Percentiles rank a stretch among this genome's conserved stretches.
Evolutionary conservation across 2,797 vertebrate genomes (phyloP).

Genomic region (Sebastes variabilis): DNA sequence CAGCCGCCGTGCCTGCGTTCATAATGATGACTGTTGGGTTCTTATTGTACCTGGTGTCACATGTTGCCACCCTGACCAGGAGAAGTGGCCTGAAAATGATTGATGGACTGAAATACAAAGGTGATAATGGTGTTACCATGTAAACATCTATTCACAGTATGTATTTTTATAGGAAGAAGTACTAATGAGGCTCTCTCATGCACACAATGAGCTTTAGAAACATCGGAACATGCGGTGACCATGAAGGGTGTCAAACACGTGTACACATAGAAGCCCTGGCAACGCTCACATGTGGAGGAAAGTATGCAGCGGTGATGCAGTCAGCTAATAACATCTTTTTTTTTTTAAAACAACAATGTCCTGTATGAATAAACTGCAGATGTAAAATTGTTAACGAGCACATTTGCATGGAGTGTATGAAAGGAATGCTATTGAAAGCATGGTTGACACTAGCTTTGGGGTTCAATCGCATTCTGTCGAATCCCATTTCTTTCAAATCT

Average conservation of each 20-base stretch:
- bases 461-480: too few species aligned
- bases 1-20: too few species aligned
- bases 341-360: background rate
- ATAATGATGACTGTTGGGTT: background rate
- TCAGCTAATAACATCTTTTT: background rate
- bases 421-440: too few species aligned
- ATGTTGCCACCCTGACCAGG: background rate
- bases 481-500: too few species aligned
- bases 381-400: too few species aligned
- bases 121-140: too few species aligned
- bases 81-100: background rate
- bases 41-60: background rate
- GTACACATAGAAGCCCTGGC: background rate
- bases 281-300: background rate
- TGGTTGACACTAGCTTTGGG: too few species aligned
- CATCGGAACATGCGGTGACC: too few species aligned
- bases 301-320: background rate
- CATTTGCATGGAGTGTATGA: too few species aligned
- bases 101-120: background rate
- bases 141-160: too few species aligned
- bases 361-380: too few species aligned
- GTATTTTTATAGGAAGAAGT: background rate
- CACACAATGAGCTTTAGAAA: background rate
- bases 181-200: background rate
- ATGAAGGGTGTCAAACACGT: too few species aligned